Evolutionary conservation across 92 coral and sea anemone genomes (phyloP), one percentile per base, ranked within the genome.

Genomic region (Galaxea fascicularis): DNA sequence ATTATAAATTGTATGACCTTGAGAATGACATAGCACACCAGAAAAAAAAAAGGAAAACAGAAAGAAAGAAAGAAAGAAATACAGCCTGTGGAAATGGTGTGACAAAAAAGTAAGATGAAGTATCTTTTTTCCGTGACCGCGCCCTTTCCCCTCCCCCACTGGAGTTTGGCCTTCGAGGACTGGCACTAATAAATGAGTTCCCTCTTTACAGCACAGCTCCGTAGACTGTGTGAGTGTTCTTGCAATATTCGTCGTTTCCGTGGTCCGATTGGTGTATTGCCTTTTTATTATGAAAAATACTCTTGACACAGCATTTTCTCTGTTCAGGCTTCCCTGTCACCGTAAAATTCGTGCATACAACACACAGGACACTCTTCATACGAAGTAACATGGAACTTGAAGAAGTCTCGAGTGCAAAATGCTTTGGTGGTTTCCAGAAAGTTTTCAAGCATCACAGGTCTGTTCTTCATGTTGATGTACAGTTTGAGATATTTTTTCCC

Each of bases 401-500:
- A 21, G 95, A 96, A 80, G 77, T 78, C 69, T 91, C 99, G 12
- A 90, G 97, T 78, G 88, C 80, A 28, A 93, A 88, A 56, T 77
- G 90, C 60, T 96, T 93, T 79, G 98, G 98, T 22, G 99, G 99
- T 45, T 82, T 79, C 54, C 96, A 92, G 81, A 96, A 96, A 72
- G 97, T 96, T 28, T 91, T 92, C 71, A 90, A 87, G 16, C 98
- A 95, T 79, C 68, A 92, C 77, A 94, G 95, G 95, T 94, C 16
- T 57, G 71, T 58, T 9, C 13, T 28, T 30, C 22, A 8, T 0
- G 24, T 53, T 25, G 21, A 8, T n/a, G 20, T 20, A n/a, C 74
- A 52, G n/a, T 20, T 20, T 18, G 22, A 51, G 44, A 14, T 47
- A 6, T 18, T 6, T 67, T n/a, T 1, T 68, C 4, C 24, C 17